These are phyloP conservation scores for Dasypus novemcinctus DNA, from an alignment of 2,113 vertebrate species.

Conservation along the genomic window DNA sequence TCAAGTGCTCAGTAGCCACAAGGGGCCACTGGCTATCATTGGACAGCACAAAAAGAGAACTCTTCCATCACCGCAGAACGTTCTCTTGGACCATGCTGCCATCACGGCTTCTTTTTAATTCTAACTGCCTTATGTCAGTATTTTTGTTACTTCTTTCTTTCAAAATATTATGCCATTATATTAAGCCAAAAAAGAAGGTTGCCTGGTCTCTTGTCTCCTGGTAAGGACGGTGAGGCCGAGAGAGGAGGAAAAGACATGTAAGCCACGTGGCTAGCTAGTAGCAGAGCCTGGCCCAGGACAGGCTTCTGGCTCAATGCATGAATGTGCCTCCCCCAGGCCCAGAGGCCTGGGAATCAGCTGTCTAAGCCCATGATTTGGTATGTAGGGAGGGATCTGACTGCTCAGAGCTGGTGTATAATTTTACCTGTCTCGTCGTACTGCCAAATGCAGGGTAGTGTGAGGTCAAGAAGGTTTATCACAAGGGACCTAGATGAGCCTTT, in stretches of 20 bases:
- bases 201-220: not conserved
- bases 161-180: not conserved
- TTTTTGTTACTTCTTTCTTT: not conserved
- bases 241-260: not conserved
- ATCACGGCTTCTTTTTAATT: not conserved
- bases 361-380: not conserved
- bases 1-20: not conserved
- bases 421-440: not conserved
- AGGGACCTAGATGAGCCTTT: not conserved
- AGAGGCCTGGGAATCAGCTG: not conserved
- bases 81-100: not conserved
- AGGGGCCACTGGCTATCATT: not conserved
- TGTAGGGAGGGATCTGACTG: not conserved
- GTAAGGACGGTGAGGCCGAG: not conserved
- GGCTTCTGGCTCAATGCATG: not conserved
- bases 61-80: not conserved
- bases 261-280: not conserved
- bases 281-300: not conserved
- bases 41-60: not conserved
- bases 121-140: not conserved
- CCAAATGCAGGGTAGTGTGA: not conserved
- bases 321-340: rapidly evolving
- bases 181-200: not conserved
- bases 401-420: not conserved
- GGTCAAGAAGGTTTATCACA: not conserved